phyloP scores from a whole-genome alignment of 2,113 vertebrate species.

The Gasterosteus nipponicus region DNA sequence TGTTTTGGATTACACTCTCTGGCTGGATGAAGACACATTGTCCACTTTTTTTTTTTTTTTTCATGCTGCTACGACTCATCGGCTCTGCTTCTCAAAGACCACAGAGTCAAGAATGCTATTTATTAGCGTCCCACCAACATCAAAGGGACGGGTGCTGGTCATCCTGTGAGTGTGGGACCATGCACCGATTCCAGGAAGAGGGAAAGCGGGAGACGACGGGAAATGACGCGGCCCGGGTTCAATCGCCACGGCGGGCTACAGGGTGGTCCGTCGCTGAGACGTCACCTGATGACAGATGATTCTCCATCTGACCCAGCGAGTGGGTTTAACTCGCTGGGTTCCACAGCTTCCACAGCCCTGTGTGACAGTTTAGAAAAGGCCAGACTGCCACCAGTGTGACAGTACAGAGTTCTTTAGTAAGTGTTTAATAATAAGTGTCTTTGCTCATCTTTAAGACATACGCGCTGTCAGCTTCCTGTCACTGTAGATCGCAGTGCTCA shows the following conservation, averaged over 20 bases:
- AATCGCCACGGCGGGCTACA: conserved; percentile 21
- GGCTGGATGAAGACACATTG: conserved; percentile 54
- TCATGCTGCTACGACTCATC: conserved; percentile 51
- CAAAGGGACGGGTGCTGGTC: conserved; percentile 67
- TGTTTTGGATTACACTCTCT: conserved; percentile 44
- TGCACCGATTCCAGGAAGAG: conserved; percentile 49
- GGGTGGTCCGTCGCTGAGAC: conserved; percentile 14
- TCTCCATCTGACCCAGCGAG: conserved; percentile 20
- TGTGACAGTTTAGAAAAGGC: conserved; percentile 15
- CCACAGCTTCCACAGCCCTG: not conserved
- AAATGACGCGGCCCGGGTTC: conserved; percentile 27
- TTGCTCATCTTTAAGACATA: conserved; percentile 55
- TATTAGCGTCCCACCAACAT: conserved; percentile 70
- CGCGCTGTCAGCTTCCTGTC: conserved; percentile 48
- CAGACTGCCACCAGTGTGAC: conserved; percentile 11
- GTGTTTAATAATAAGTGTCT: conserved; percentile 47
- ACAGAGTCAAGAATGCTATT: conserved; percentile 63
- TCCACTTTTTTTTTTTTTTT: conserved; percentile 41
- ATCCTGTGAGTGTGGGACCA: conserved; percentile 58
- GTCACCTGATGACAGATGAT: conserved; percentile 23
- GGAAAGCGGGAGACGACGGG: conserved; percentile 13
- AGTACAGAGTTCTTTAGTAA: conserved; percentile 20
- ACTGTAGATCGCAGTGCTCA: conserved; percentile 24
- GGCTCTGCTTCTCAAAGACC: conserved; percentile 51
- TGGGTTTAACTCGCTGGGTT: not conserved